Conservation (phyloP, 2,888 invertebrate genomes). For the Pollenia amentaria region DNA sequence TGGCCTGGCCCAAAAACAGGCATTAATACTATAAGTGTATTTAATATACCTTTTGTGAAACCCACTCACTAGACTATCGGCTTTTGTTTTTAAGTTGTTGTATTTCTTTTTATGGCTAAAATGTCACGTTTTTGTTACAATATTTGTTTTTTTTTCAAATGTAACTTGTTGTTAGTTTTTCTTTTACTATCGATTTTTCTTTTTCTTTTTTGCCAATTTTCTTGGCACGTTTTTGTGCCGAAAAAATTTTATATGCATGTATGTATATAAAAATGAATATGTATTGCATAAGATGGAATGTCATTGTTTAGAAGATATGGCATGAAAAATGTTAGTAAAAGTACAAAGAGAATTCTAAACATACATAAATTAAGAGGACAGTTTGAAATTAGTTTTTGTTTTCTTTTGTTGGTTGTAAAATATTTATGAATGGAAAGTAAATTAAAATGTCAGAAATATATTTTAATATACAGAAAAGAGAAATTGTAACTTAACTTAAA, state of each 20-base stretch:
- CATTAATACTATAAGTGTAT: slow-evolving; percentile 31
- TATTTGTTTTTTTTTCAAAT: slow-evolving; percentile 40
- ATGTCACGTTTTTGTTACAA: slow-evolving; percentile 73
- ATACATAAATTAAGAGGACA: slow-evolving; percentile 12
- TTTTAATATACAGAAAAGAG: neutral
- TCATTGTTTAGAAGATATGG: slow-evolving; percentile 62
- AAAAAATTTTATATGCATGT: slow-evolving; percentile 46
- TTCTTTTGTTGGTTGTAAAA: slow-evolving; percentile 16
- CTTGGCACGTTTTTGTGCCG: slow-evolving; percentile 70
- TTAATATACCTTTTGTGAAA: slow-evolving; percentile 53
- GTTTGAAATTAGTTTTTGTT: slow-evolving; percentile 24
- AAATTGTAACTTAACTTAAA: neutral
- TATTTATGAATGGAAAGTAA: slow-evolving; percentile 53
- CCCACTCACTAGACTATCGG: slow-evolving; percentile 1
- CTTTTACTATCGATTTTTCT: slow-evolving; percentile 4
- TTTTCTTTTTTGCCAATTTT: slow-evolving; percentile 56
- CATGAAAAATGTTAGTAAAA: slow-evolving; percentile 42
- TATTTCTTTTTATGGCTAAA: slow-evolving; percentile 62
- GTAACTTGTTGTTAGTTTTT: slow-evolving; percentile 51
- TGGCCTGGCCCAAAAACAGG: slow-evolving; percentile 12
- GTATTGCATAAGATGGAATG: slow-evolving; percentile 68
- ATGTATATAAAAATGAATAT: neutral
- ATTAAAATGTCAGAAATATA: slow-evolving; percentile 37
- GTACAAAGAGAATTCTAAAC: neutral
- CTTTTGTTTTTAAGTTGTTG: slow-evolving; percentile 28